Conservation (phyloP, 2,113 vertebrate species). For the Platysternon megacephalum region DNA sequence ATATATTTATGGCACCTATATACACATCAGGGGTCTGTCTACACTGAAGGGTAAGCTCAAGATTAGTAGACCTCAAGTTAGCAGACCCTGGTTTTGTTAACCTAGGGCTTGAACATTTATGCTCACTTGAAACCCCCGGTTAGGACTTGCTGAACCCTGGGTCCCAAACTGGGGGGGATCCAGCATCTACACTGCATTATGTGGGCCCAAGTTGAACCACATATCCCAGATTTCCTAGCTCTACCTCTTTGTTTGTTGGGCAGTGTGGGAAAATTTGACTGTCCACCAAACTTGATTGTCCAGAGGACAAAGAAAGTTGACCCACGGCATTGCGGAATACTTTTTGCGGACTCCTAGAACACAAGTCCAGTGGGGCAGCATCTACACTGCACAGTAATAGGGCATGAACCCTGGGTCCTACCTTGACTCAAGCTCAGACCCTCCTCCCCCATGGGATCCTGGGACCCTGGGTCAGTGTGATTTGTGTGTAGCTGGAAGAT, state of each 20-base stretch:
- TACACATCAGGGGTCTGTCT: fast-evolving
- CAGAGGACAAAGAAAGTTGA: not conserved
- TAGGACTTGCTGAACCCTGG: not conserved
- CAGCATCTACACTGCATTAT: not conserved
- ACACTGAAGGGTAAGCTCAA: not conserved
- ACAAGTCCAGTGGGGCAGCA: not conserved
- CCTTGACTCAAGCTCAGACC: not conserved
- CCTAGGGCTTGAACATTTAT: not conserved
- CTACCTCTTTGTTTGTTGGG: not conserved
- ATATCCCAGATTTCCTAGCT: not conserved
- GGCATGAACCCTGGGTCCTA: not conserved
- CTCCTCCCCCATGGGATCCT: not conserved
- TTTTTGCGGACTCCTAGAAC: not conserved
- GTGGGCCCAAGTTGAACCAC: not conserved
- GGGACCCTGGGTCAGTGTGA: not conserved
- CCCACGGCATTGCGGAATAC: not conserved
- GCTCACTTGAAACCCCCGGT: not conserved
- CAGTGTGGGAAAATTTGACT: not conserved
- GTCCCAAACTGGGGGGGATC: not conserved
- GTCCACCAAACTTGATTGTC: not conserved
- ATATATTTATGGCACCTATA: not conserved
- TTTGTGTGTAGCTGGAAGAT: not conserved
- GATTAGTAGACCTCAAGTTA: not conserved
- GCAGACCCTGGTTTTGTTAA: not conserved
- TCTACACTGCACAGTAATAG: not conserved